Evolutionary conservation across 2,797 vertebrate species (phyloP).

Genomic region (Ptychadena robeensis): DNA sequence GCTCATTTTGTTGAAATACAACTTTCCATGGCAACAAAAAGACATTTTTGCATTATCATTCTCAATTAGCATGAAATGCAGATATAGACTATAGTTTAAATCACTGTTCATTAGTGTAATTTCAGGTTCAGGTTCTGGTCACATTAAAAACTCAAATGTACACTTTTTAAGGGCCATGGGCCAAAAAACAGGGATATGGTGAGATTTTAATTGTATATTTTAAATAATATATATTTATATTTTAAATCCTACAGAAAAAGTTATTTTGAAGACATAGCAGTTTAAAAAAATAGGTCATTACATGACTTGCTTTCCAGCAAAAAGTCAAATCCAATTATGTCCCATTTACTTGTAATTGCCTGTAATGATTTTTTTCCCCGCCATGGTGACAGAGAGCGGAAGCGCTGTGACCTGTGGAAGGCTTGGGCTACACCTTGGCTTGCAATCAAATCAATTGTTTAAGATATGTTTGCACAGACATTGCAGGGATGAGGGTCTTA

Average conservation of each 20-base stretch:
- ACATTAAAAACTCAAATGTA: background rate
- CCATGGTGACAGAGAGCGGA: background rate
- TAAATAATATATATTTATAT: background rate
- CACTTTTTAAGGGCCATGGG: background rate
- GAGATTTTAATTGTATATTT: conserved; percentile 20
- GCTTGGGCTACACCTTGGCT: background rate
- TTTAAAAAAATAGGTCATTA: conserved; percentile 7
- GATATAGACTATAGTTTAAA: background rate
- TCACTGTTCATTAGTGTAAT: background rate
- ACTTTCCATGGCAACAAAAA: background rate
- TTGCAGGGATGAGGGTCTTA: conserved; percentile 18
- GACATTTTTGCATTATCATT: background rate
- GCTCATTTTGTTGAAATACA: background rate
- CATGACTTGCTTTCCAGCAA: conserved; percentile 27
- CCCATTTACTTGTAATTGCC: conserved; percentile 38
- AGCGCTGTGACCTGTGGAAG: conserved; percentile 10
- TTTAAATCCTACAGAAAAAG: conserved; percentile 32
- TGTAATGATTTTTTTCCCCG: background rate
- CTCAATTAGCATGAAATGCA: background rate
- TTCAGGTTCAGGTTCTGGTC: background rate
- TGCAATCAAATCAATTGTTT: background rate
- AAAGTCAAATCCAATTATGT: conserved; percentile 27
- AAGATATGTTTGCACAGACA: background rate
- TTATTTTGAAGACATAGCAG: conserved; percentile 5
- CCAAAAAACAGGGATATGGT: background rate